Conservation (phyloP, 2,888 invertebrate genomes). For the Orgyia antiqua region DNA sequence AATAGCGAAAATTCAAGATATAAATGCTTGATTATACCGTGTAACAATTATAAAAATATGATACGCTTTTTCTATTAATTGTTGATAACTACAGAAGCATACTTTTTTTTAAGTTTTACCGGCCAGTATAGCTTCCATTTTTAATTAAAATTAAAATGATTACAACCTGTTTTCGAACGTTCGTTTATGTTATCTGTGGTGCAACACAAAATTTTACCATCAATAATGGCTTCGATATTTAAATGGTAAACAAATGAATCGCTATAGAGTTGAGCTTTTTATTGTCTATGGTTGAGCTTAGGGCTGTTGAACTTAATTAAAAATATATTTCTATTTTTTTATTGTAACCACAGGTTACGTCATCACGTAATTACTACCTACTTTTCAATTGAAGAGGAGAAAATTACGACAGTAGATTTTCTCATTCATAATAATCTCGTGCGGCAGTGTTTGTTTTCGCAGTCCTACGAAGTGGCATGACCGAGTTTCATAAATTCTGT, state of each 20-base stretch:
- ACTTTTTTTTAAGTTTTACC: slow-evolving; percentile 25
- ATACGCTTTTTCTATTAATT: slow-evolving; percentile 63
- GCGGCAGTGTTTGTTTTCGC: too few species aligned
- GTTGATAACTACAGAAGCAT: slow-evolving; percentile 65
- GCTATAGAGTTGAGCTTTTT: slow-evolving; percentile 12
- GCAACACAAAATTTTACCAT: slow-evolving; percentile 33
- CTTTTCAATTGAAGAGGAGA: too few species aligned
- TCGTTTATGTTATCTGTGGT: slow-evolving; percentile 29
- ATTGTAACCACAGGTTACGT: too few species aligned
- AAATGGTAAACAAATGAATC: slow-evolving; percentile 27
- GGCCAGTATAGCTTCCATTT: slow-evolving; percentile 49
- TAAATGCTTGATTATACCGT: slow-evolving; percentile 32
- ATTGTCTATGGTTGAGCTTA: slow-evolving; percentile 9
- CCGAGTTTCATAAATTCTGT: too few species aligned
- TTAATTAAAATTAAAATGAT: slow-evolving; percentile 40
- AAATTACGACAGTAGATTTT: too few species aligned
- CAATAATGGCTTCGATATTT: slow-evolving; percentile 11
- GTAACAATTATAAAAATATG: slow-evolving; percentile 35
- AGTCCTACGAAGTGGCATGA: too few species aligned
- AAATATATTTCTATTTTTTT: too few species aligned
- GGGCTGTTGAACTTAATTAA: slow-evolving; percentile 6
- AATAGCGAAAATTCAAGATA: slow-evolving; percentile 41
- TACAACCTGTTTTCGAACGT: slow-evolving; percentile 25
- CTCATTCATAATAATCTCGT: too few species aligned
- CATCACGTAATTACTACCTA: too few species aligned